phyloP scores from a whole-genome alignment of 2,797 vertebrate genomes.

The Lepus oiostolus region DNA sequence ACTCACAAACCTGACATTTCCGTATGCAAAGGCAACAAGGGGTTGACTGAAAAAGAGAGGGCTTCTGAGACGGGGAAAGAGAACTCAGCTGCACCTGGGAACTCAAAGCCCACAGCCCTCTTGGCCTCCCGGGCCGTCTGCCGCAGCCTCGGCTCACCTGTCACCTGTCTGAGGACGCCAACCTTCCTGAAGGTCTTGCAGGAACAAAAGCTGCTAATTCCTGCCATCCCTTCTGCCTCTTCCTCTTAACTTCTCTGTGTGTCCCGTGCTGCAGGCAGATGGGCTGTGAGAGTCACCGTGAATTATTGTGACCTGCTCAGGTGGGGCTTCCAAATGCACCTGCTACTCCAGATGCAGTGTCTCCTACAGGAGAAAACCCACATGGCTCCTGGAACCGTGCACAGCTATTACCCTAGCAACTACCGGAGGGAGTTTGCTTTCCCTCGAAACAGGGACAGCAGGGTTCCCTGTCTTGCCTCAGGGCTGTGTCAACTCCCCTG shows the following conservation, averaged over 20 bases:
- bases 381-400: neutral
- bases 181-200: neutral
- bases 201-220: neutral
- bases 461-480: neutral
- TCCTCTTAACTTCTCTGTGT: neutral
- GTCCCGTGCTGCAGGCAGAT: neutral
- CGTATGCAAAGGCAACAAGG: neutral
- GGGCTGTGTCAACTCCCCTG: neutral
- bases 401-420: neutral
- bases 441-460: neutral
- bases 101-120: neutral
- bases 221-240: neutral
- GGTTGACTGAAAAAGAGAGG: neutral
- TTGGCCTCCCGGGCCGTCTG: neutral
- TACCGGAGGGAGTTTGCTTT: neutral
- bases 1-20: neutral
- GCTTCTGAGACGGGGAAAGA: neutral
- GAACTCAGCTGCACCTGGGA: neutral
- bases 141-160: neutral
- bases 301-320: neutral
- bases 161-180: neutral
- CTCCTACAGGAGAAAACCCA: neutral
- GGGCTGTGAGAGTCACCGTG: neutral
- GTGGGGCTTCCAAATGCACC: neutral
- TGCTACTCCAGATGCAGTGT: neutral